Evolutionary conservation across 1,140 invertebrate species (phyloP), one percentile per base, ranked within the genome.

Genomic region (Sycophaga agraensis): DNA sequence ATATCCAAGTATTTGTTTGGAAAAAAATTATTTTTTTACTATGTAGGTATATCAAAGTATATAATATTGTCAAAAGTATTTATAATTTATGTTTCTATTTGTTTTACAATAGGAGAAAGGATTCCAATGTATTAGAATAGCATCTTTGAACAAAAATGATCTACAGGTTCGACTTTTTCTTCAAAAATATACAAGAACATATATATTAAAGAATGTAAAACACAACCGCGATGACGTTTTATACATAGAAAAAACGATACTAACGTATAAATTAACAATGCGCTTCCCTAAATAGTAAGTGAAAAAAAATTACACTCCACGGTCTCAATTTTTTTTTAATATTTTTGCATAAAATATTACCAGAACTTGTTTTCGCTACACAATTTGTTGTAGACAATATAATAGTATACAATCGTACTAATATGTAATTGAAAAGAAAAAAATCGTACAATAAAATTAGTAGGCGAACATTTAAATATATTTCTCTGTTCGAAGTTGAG

Each of bases 241-340:
- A 45, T 35, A 31, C 24, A 35, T 35, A 58, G 45, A 58, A 48
- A 59, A 59, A 39, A 40, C 34, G 46, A 50, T 24, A 50, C 56
- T 50, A 59, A 59, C 14, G 16, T 59, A 59, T 17, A 59, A 59
- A 59, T 59, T 48, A 50, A 59, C 57, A 59, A 59, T 59, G 16
- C 37, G 37, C 37, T 51, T 50, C 21, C 11, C 19, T 50, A 22
- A 17, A 50, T 50, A 16, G 21, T 42, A 28, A 49, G 39, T n/a
- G 17, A 34, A 22, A 12, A 39, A 48, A 49, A 48, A 39, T n/a
- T 48, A 48, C 26, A 59, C 4, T 39, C n/a, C 21, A 35, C 26
- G 28, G 12, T 12, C 42, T 40, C 2, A n/a, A 26, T 54, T 42
- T 40, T 17, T 50, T 34, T 24, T 34, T 21, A 31, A 16, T 45